These are phyloP conservation scores for Tangara arthus DNA, from an alignment of 2,797 vertebrate species.

Conservation along the genomic window DNA sequence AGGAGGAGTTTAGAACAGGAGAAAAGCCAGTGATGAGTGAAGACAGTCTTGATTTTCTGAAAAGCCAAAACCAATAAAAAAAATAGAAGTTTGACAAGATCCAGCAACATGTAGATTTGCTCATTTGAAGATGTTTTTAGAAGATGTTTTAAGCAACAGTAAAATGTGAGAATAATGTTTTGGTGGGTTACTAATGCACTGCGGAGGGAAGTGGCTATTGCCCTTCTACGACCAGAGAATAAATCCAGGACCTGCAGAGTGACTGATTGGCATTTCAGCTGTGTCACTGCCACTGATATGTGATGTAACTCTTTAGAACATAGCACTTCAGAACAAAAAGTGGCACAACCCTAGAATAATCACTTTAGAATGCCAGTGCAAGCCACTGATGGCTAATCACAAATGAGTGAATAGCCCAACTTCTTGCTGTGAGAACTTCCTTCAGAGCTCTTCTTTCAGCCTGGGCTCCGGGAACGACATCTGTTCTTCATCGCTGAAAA, in stretches of 20 bases:
- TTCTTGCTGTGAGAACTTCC: background rate
- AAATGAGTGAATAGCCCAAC: background rate
- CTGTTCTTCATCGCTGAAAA: background rate
- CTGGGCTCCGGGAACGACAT: fast-evolving
- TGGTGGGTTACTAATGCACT: background rate
- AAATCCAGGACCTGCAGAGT: background rate
- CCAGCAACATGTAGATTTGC: background rate
- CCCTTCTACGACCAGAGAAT: background rate
- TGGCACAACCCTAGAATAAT: background rate
- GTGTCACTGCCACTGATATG: background rate
- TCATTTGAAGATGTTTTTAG: background rate
- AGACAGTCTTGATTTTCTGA: background rate
- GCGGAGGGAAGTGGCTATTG: background rate
- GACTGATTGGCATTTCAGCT: background rate
- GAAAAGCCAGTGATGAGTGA: fast-evolving
- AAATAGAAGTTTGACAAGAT: background rate
- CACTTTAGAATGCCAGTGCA: background rate
- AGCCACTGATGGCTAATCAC: background rate
- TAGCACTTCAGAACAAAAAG: background rate
- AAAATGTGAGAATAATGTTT: background rate
- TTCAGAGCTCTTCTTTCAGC: background rate
- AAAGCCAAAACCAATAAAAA: background rate
- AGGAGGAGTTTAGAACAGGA: background rate
- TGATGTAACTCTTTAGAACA: background rate
- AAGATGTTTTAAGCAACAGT: background rate